Percentiles rank a stretch among this genome's conserved stretches.
phyloP scores from a whole-genome alignment of 2,797 vertebrate species.

The Odontamblyopus lacepedii region DNA sequence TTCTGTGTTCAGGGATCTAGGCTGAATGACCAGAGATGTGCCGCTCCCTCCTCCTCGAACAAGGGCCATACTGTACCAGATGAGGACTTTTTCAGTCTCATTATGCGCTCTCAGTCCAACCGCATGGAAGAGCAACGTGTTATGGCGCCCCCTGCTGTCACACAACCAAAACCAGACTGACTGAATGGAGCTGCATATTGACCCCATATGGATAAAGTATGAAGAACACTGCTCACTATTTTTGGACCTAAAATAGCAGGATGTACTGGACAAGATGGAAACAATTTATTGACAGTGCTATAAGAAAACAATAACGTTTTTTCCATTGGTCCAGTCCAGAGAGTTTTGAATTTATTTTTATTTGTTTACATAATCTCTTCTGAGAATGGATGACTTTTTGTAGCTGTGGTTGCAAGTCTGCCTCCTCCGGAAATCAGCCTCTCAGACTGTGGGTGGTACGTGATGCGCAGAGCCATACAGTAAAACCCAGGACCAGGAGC shows the following conservation, averaged over 20 bases:
- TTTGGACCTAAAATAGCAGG: conserved; percentile 3
- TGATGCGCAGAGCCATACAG: conserved; percentile 1
- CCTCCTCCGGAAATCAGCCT: conserved; percentile 33
- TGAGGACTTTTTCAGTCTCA: conserved; percentile 95
- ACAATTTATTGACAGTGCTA: not conserved
- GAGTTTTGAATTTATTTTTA: conserved; percentile 18
- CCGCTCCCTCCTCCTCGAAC: conserved; percentile 79
- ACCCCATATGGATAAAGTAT: conserved; percentile 17
- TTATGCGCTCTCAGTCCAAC: conserved; percentile 91
- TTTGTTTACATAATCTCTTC: not conserved
- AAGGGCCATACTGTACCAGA: conserved; percentile 91
- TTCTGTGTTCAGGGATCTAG: conserved; percentile 83
- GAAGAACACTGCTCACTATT: conserved; percentile 26
- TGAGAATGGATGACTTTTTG: not conserved
- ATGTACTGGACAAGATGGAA: conserved; percentile 12
- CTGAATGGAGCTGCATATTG: not conserved
- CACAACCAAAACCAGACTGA: conserved; percentile 76
- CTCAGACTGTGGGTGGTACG: conserved; percentile 1
- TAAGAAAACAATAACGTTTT: conserved; percentile 14
- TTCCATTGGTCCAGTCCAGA: not conserved
- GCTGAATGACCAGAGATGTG: conserved; percentile 92
- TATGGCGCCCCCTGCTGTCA: conserved; percentile 70
- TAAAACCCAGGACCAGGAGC: conserved; percentile 1
- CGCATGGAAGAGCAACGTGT: conserved; percentile 97
- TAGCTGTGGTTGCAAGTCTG: not conserved